These are phyloP conservation scores for Propithecus deckenii DNA, from an alignment of 2,797 vertebrate species.

Conservation along the genomic window DNA sequence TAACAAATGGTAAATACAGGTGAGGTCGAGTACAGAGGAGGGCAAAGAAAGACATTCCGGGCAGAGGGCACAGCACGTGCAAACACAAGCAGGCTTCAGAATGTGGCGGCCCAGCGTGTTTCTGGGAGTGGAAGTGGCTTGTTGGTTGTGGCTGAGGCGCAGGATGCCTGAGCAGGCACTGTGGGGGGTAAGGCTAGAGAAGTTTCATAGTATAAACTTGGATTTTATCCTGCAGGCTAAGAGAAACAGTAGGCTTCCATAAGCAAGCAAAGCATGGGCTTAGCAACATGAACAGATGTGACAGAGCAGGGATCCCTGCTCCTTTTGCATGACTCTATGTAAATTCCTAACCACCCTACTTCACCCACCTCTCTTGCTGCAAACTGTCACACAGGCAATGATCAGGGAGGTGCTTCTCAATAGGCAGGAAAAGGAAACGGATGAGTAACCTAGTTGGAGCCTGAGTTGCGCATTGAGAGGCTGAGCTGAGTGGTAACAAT, in stretches of 20 bases:
- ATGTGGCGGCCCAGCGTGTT: neutral
- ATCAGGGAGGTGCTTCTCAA: conserved; percentile 19
- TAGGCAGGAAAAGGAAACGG: conserved; percentile 30
- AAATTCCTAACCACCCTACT: neutral
- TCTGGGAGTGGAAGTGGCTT: neutral
- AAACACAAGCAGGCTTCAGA: neutral
- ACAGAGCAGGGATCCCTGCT: neutral
- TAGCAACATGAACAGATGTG: neutral
- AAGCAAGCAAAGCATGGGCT: neutral
- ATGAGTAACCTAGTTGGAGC: neutral
- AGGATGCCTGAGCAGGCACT: neutral
- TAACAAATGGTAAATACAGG: neutral
- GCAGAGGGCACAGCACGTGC: neutral
- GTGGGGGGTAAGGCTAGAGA: neutral
- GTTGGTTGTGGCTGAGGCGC: neutral
- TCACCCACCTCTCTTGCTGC: neutral
- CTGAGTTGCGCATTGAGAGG: neutral
- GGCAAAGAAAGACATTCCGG: neutral
- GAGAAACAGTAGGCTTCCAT: neutral
- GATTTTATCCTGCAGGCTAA: neutral
- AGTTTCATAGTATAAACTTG: neutral
- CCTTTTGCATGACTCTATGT: neutral
- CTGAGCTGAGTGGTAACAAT: neutral
- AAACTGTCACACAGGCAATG: neutral
- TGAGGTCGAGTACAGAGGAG: neutral